Percentiles rank a stretch among this genome's conserved stretches.
These are phyloP conservation scores for Vanessa tameamea DNA, from an alignment of 1,140 invertebrate species.

Conservation along the genomic window DNA sequence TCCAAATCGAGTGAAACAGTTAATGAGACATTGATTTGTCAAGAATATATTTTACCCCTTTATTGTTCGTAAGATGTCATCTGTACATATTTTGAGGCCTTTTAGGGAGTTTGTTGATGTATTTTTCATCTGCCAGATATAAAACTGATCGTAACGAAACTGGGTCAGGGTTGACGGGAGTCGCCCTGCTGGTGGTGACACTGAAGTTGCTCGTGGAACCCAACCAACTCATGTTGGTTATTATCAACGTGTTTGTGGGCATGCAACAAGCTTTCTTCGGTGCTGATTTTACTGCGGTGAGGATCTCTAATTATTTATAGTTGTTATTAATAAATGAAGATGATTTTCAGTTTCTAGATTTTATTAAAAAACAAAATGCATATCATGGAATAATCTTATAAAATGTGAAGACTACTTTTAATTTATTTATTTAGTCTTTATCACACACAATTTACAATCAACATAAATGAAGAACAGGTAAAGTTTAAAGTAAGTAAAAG, in stretches of 20 bases:
- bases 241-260: constrained; percentile 96
- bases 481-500: no score
- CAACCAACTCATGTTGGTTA: constrained; percentile 91
- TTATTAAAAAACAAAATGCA: neutral
- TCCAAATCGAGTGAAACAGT: no score
- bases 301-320: constrained; percentile 42
- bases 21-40: no score
- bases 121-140: constrained; percentile 75
- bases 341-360: neutral
- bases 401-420: neutral
- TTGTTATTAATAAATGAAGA: neutral
- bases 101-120: neutral
- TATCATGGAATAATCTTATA: neutral
- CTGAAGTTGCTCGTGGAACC: constrained; percentile 88
- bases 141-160: constrained; percentile 71
- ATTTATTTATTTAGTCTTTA: no score
- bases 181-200: constrained; percentile 85
- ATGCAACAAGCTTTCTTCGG: constrained; percentile 95
- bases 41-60: no score
- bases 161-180: constrained; percentile 77
- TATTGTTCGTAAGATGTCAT: no score
- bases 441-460: no score
- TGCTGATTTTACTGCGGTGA: constrained; percentile 93
- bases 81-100: no score
- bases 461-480: no score